Conservation (phyloP, 2,113 vertebrate genomes). For the Ageneiosus marmoratus region DNA sequence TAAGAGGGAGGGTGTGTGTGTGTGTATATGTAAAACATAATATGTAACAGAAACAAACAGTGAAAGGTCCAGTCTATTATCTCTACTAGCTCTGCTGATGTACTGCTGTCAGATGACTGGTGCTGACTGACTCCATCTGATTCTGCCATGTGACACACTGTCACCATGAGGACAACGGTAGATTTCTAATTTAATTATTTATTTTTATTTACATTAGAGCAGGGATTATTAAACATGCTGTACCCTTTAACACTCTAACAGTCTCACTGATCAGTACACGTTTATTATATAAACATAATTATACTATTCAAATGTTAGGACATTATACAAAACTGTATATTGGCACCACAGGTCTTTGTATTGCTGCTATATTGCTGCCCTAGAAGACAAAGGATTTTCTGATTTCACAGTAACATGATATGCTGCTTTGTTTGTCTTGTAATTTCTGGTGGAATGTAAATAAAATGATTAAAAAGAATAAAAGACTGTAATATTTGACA, state of each 20-base stretch:
- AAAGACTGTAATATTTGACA: neutral
- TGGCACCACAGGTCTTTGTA: neutral
- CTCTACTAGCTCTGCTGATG: neutral
- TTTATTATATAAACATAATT: neutral
- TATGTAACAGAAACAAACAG: neutral
- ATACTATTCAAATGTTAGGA: neutral
- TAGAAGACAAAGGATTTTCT: neutral
- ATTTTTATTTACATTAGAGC: neutral
- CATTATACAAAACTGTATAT: neutral
- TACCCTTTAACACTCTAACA: neutral
- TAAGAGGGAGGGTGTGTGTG: neutral
- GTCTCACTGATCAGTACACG: neutral
- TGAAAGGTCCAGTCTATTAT: neutral
- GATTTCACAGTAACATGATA: neutral
- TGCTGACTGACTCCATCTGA: neutral
- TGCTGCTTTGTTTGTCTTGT: neutral
- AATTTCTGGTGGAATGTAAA: neutral
- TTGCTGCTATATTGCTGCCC: neutral
- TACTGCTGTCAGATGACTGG: neutral
- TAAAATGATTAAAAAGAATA: neutral
- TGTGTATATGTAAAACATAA: neutral
- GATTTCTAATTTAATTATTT: neutral
- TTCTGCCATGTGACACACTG: neutral
- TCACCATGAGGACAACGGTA: neutral
- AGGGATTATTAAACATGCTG: neutral